Base-by-base conservation (phyloP, 2,888 invertebrate species). In the Sinohyriopsis cumingii region DNA sequence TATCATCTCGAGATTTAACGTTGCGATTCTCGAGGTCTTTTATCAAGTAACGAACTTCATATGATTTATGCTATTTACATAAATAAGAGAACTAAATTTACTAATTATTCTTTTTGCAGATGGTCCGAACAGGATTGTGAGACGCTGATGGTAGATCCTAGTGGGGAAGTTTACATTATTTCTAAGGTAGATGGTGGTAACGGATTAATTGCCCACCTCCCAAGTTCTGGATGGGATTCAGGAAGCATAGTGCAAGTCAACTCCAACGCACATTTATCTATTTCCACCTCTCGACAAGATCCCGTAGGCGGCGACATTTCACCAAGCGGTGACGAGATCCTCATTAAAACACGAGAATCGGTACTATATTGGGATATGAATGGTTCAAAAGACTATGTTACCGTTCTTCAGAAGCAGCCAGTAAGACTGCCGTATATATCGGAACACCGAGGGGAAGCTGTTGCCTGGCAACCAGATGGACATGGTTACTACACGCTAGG, bases 81-180 rank as follows among this genome's bases (percentile, higher is more conserved):
- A 45, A 45, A 45, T 12, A 45, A 45, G 12, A 1, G 12, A 45
- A 45, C 45, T 45, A 3, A 12, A 12, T 12, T 12, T 12, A 12
- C 45, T 1, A 57, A 61, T 28, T 63, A 53, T 33, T 65, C 12
- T 59, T n/a, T 22, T 53, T 59, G 12, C 54, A 77, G 76, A 3
- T 77, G 76, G 76, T 59, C 59, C 55, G 68, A 77, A 33, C 68
- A 72, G 9, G 66, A 72, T 25, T 68, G 70, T 45, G 74, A 77
- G 25, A 74, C 77, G 12, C n/a, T 77, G 9, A 77, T 77, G 77
- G 77, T 75, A 3, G 77, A 77, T 54, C 73, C 73, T 5, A 45
- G 63, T 22, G 77, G 70, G 0, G 74, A 77, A 54, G 24, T 77
- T 2, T 77, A 72, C 59, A 63, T 77, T 5, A 65, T 77, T 18